A percentile compares a stretch with the other conserved stretches of the same genome.
phyloP scores from a whole-genome alignment of 2,113 vertebrate genomes.

The Pseudorhombus dupliciocellatus region DNA sequence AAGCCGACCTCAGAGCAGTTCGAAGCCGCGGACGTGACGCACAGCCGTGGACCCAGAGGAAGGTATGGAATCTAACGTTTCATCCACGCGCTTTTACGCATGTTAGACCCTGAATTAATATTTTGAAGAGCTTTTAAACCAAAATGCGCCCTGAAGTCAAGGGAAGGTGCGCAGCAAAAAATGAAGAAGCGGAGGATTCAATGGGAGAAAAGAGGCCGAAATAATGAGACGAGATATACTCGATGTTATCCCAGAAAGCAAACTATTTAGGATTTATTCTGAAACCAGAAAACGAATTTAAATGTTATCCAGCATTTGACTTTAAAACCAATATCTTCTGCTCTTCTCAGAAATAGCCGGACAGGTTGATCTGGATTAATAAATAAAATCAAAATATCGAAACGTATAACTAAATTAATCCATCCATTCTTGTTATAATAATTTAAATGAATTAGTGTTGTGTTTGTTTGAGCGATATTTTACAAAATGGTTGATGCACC shows the following conservation, averaged over 20 bases:
- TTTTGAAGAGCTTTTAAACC: neutral
- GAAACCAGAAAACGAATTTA: neutral
- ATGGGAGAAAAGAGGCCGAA: neutral
- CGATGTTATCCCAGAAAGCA: neutral
- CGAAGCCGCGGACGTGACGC: conserved; percentile 42
- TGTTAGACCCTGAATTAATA: neutral
- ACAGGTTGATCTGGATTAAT: too few species aligned
- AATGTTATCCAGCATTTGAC: neutral
- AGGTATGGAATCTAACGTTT: conserved; percentile 54
- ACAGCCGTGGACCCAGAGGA: conserved; percentile 41
- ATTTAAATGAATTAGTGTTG: too few species aligned
- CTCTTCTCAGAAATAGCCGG: too few species aligned
- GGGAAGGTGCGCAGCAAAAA: neutral
- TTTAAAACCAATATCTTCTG: neutral
- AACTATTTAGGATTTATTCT: neutral
- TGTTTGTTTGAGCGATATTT: neutral
- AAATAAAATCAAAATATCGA: too few species aligned
- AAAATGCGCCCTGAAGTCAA: neutral
- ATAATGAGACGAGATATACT: neutral
- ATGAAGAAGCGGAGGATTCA: neutral
- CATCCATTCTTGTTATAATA: too few species aligned
- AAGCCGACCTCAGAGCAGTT: conserved; percentile 32
- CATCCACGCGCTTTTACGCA: neutral
- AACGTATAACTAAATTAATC: too few species aligned
- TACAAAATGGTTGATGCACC: neutral